These are phyloP conservation scores for Nomada lathburiana DNA, from an alignment of 2,888 invertebrate species.

Conservation along the genomic window DNA sequence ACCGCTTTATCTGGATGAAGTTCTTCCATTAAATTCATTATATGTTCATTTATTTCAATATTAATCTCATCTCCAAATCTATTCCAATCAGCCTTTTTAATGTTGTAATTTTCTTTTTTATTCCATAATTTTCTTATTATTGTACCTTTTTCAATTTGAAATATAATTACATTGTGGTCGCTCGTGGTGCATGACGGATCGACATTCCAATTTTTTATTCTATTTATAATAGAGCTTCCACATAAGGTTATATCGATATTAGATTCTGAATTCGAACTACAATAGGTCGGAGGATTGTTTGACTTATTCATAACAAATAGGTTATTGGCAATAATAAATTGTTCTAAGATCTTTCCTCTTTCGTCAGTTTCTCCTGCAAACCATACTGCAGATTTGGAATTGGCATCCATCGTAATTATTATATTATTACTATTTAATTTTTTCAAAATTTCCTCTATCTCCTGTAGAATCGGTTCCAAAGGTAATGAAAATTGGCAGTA, in stretches of 20 bases:
- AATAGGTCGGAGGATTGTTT: no score
- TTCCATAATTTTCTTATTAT: background rate
- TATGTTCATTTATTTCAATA: no score
- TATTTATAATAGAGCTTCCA: no score
- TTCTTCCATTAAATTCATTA: no score
- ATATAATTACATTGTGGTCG: conserved; percentile 28
- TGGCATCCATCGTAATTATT: conserved; percentile 82
- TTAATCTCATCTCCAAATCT: background rate
- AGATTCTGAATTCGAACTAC: background rate
- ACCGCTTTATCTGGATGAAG: background rate
- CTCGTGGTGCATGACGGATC: background rate
- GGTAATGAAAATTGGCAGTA: no score
- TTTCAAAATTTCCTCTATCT: no score
- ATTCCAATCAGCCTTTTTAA: conserved; percentile 11
- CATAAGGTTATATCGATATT: background rate
- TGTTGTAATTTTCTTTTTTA: background rate
- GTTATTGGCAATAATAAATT: conserved; percentile 15
- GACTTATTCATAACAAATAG: no score
- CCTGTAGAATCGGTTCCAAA: no score
- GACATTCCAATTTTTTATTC: conserved; percentile 19
- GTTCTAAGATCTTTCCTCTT: conserved; percentile 16
- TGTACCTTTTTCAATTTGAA: background rate
- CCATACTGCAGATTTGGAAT: conserved; percentile 41
- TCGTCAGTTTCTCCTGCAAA: background rate
- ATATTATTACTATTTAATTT: background rate